Conservation (phyloP, 2,888 invertebrate species). For the Parnassius orleans region DNA sequence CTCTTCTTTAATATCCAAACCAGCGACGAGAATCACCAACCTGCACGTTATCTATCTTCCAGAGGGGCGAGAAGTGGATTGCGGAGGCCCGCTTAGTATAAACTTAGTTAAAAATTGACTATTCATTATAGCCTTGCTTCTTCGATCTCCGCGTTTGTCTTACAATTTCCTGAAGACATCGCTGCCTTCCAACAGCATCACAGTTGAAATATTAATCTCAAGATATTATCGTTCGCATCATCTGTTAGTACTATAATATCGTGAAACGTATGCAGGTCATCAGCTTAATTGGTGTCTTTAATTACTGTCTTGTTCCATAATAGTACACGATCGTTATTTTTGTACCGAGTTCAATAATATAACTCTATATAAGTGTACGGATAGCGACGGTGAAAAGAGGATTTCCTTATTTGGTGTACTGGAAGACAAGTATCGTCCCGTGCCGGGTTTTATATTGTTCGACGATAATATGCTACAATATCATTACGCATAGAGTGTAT, state of each 20-base stretch:
- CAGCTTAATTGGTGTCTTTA: constrained; percentile 15
- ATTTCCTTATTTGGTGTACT: constrained; percentile 23
- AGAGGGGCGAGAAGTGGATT: too few relatives aligned
- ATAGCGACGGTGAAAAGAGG: constrained; percentile 15
- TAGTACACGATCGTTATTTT: constrained; percentile 13
- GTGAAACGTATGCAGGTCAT: constrained; percentile 5
- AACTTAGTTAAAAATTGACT: too few relatives aligned
- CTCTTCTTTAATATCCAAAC: too few relatives aligned
- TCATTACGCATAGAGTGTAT: not conserved
- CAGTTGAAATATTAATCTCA: not conserved
- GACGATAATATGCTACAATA: constrained; percentile 12
- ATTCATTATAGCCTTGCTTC: too few relatives aligned
- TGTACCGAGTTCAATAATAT: constrained; percentile 11
- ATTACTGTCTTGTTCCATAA: constrained; percentile 18
- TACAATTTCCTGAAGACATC: not conserved
- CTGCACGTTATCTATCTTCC: too few relatives aligned
- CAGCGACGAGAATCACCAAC: too few relatives aligned
- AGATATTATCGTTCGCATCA: constrained; percentile 1
- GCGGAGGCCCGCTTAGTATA: too few relatives aligned
- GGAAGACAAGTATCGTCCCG: constrained; percentile 13
- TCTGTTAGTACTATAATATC: constrained; percentile 2
- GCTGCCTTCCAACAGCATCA: not conserved
- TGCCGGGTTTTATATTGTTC: constrained; percentile 2
- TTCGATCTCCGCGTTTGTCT: not conserved
- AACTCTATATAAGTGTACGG: constrained; percentile 15